A percentile compares a stretch with the other conserved stretches of the same genome.
These are phyloP conservation scores for Rhagonycha lutea DNA, from an alignment of 2,888 invertebrate genomes.

Conservation along the genomic window DNA sequence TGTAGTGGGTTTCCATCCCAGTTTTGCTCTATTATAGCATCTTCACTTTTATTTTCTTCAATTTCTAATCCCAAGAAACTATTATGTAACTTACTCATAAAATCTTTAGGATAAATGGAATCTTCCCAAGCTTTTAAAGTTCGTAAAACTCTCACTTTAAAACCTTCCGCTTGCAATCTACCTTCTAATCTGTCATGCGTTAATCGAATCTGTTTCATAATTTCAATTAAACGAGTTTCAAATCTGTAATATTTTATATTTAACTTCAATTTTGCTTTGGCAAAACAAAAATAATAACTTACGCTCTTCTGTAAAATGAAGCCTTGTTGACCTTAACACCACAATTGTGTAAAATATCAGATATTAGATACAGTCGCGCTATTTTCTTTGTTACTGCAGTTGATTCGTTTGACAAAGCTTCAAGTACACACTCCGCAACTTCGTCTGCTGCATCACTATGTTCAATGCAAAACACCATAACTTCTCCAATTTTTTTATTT, in stretches of 20 bases:
- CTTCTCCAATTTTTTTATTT: slow-evolving; percentile 83
- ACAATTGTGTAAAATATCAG: slow-evolving; percentile 96
- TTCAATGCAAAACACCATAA: slow-evolving; percentile 99
- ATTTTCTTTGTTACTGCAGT: slow-evolving; percentile 88
- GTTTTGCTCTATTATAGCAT: slow-evolving; percentile 58
- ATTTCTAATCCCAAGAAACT: slow-evolving; percentile 81
- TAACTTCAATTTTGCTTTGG: neutral
- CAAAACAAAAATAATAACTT: slow-evolving; percentile 48
- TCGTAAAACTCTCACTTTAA: slow-evolving; percentile 86
- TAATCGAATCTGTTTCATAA: slow-evolving; percentile 76
- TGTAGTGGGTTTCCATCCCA: slow-evolving; percentile 71
- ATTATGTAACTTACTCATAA: slow-evolving; percentile 84
- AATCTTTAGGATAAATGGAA: slow-evolving; percentile 94
- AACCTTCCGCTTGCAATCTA: slow-evolving; percentile 92
- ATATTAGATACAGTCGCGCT: slow-evolving; percentile 90
- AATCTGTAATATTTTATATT: slow-evolving; percentile 62
- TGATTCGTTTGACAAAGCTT: slow-evolving; percentile 76
- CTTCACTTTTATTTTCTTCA: slow-evolving; percentile 51
- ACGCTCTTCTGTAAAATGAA: slow-evolving; percentile 88
- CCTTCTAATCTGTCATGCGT: slow-evolving; percentile 78
- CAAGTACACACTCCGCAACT: slow-evolving; percentile 88
- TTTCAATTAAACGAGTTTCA: slow-evolving; percentile 77
- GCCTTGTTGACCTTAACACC: slow-evolving; percentile 96
- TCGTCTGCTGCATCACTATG: slow-evolving; percentile 98
- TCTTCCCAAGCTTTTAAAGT: slow-evolving; percentile 97